Evolutionary conservation across 2,888 invertebrate genomes (phyloP), one percentile per base, ranked within the genome.

Genomic region (Drosophila subsilvestris): DNA sequence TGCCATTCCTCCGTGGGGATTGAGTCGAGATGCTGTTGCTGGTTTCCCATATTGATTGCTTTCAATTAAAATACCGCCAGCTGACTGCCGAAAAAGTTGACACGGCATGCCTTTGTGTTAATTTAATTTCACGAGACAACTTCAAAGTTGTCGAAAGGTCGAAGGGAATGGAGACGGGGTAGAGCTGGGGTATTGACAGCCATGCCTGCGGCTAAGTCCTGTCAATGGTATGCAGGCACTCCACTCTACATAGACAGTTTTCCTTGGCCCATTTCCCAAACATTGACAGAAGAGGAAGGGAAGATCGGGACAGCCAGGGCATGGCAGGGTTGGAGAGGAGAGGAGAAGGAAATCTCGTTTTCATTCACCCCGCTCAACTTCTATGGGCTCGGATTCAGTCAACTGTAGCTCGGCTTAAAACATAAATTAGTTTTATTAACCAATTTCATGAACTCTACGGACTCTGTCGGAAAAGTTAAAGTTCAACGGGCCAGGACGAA

Each of bases 51-150:
- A 86, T 86, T 82, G 82, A 85, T 85, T 86, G 80, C 69, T 75
- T 86, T 85, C 84, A 85, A 85, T 86, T 85, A 84, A 86, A 86
- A 86, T 79, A 72, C 80, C 78, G 59, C 77, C 78, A 76, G 66
- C 67, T 78, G 75, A 63, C 80, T 78, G 66, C 57, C 57, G 54
- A 66, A 72, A 77, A 78, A 60, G 75, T 76, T 66, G 76, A 76
- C 74, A 61, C 68, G 78, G 76, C 72, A 72, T 79, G 83, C 75
- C 74, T 77, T 76, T 86, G 81, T 79, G 81, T 81, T 86, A 84
- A 85, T 86, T 85, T 77, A 86, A 85, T 85, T 85, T 82, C 47
- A 53, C 27, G 54, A 70, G 67, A 63, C 79, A 76, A 76, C 80
- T 82, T 83, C 85, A 82, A 84, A 83, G 82, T 80, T 84, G 72